Evolutionary conservation across 2,113 vertebrate species (phyloP), one percentile per base, ranked within the genome.

Genomic region (Puntigrus tetrazona): DNA sequence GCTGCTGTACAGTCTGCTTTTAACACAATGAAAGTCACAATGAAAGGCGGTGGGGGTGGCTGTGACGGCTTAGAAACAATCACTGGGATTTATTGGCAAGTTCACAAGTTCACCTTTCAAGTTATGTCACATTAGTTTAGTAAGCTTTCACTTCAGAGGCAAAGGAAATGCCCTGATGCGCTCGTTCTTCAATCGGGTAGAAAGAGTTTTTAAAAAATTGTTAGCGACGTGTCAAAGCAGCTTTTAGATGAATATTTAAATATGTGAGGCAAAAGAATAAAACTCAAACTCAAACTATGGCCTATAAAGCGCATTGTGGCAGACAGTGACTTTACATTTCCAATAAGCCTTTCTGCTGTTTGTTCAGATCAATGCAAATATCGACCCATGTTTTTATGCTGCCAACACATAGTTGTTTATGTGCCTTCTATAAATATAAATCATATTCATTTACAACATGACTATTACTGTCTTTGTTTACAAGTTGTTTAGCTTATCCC

Each of bases 51-150:
- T 67, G 52, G 16, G 61, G 31, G 67, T 0, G 31, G 36, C 31
- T 67, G 22, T 47, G 41, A 47, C 2, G 43, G 18, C 75, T 38
- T 57, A 36, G 57, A 78, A 9, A 78, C 52, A 14, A 36, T 57
- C 34, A 55, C 75, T 55, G 31, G 25, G 50, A 22, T 78, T 78
- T 78, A 57, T 57, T 36, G 18, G 50, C 4, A 18, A 18, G 73
- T 75, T 75, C 73, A 75, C 72, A 77, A 77, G 74, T 77, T 77
- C 75, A 77, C 45, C 16, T 55, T 77, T 77, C 2, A 52, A 55
- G 55, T 27, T 8, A 29, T 63, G 34, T 69, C 9, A 38, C 34
- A 22, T 69, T 41, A 45, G 52, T 57, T n/a, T 74, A 43, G 13
- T 8, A 27, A 27, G 70, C 41, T 74, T 74, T 74, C 25, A 38